A percentile compares a stretch with the other conserved stretches of the same genome.
phyloP scores from a whole-genome alignment of 2,113 vertebrate species.

The Triplophysa dalaica region DNA sequence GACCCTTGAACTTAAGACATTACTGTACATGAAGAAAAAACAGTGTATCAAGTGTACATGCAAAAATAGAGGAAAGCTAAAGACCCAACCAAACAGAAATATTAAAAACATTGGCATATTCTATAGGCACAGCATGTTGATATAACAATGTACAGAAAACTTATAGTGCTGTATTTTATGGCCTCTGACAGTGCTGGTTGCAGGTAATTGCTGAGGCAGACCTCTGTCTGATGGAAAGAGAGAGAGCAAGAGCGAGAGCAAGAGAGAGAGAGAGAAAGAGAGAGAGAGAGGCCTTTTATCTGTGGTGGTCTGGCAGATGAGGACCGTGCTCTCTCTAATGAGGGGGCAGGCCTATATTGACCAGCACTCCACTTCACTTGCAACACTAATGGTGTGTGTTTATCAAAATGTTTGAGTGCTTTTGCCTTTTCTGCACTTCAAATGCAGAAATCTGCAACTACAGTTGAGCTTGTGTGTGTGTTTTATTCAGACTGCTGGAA shows the following conservation, averaged over 20 bases:
- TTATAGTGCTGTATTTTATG: conserved; percentile 35
- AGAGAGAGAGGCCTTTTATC: conserved; percentile 46
- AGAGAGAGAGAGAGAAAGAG: conserved; percentile 38
- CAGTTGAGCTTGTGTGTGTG: not conserved
- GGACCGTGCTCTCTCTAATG: conserved; percentile 41
- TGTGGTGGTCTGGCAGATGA: conserved; percentile 20
- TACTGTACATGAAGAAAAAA: not conserved
- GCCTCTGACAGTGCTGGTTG: conserved; percentile 5
- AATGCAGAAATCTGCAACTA: conserved; percentile 11
- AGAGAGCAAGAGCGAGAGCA: conserved; percentile 27
- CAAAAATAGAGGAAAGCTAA: not conserved
- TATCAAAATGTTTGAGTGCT: conserved; percentile 43
- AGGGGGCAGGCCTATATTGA: conserved; percentile 47
- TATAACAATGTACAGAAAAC: not conserved
- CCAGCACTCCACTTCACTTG: conserved; percentile 45
- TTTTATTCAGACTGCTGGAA: conserved; percentile 7
- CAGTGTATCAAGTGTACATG: not conserved
- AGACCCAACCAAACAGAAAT: not conserved
- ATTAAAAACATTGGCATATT: not conserved
- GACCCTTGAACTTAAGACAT: too few relatives aligned
- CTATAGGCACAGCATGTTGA: not conserved
- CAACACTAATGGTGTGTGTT: conserved; percentile 49
- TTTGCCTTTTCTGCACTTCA: conserved; percentile 29
- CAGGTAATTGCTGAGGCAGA: conserved; percentile 48
- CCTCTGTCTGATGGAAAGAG: conserved; percentile 32